Evolutionary conservation across 2,888 invertebrate species (phyloP).

Genomic region (Acrobasis suavella): DNA sequence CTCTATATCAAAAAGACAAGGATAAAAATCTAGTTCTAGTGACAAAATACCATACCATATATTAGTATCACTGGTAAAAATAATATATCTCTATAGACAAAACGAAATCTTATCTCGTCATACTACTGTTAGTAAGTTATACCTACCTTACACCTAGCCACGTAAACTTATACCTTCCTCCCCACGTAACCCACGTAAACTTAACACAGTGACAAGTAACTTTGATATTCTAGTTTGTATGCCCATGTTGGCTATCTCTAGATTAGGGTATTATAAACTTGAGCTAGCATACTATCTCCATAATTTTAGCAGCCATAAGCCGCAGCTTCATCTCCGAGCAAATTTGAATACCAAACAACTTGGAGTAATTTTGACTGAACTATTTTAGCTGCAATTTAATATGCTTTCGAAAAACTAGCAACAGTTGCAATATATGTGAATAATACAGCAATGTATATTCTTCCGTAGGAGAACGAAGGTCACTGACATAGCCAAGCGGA

Average conservation of each 20-base stretch:
- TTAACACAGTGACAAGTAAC: slow-evolving; percentile 5
- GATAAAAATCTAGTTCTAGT: too few relatives aligned
- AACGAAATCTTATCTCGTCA: too few relatives aligned
- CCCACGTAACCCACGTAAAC: background rate
- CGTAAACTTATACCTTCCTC: background rate
- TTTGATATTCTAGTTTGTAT: background rate
- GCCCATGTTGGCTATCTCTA: slow-evolving; percentile 1
- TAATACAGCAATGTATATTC: too few relatives aligned
- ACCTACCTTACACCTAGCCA: too few relatives aligned
- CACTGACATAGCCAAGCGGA: too few relatives aligned
- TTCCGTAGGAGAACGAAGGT: too few relatives aligned
- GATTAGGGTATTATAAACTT: slow-evolving; percentile 14
- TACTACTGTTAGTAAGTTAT: too few relatives aligned
- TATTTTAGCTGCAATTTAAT: background rate
- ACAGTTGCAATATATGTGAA: background rate
- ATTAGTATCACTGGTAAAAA: too few relatives aligned
- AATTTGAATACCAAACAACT: background rate
- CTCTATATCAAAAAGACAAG: too few relatives aligned
- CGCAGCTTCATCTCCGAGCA: background rate
- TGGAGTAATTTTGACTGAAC: background rate
- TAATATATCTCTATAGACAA: too few relatives aligned
- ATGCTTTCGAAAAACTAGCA: background rate
- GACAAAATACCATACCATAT: too few relatives aligned
- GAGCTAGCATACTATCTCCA: slow-evolving; percentile 4
- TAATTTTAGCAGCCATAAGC: slow-evolving; percentile 5